Evolutionary conservation across 1,140 invertebrate species (phyloP), one percentile per base, ranked within the genome.

Genomic region (Drosophila funebris): DNA sequence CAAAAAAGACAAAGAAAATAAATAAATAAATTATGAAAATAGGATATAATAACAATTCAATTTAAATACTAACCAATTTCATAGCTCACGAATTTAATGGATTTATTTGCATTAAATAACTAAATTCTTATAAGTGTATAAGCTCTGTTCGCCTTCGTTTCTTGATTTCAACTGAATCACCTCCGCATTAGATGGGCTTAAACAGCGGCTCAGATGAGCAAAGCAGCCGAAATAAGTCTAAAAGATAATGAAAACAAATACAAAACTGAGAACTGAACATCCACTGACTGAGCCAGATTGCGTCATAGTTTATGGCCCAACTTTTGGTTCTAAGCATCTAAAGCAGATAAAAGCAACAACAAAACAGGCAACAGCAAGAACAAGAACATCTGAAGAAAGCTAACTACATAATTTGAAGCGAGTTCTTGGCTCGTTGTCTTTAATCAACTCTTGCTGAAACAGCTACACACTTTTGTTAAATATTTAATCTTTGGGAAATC

Each of bases 261-360:
- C 48, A 31, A 33, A 52, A 52, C 76, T 73, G 60, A 31, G 33
- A 52, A 52, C 76, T 73, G 60, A 77, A 68, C 60, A 57, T 76
- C 44, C 58, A 44, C 64, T 58, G 46, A 33, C 76, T 53, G 16
- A 58, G 41, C 33, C 14, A 56, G 82, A 53, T 87, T 82, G 70
- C 82, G 82, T 87, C 82, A 87, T 87, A 78, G 76, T 84, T 85
- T 80, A 82, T 88, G 72, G 72, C 46, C 29, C 63, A 75, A 61
- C 62, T 69, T 69, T 61, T 72, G 5, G 75, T 83, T 83, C 76
- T 83, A 50, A 67, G 54, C 53, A 57, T 18, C 46, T 46, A 48
- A 58, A 67, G 57, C 50, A 54, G 44, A 20, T 6, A 39, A n/a
- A 58, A 53, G 24, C 5, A 24, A 14, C 36, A 24, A 6, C 22